Evolutionary conservation across 37 sponge, comb jelly and placozoan genomes (phyloP), one percentile per base, ranked within the genome.

Genomic region (Lycopodina hypogea): DNA sequence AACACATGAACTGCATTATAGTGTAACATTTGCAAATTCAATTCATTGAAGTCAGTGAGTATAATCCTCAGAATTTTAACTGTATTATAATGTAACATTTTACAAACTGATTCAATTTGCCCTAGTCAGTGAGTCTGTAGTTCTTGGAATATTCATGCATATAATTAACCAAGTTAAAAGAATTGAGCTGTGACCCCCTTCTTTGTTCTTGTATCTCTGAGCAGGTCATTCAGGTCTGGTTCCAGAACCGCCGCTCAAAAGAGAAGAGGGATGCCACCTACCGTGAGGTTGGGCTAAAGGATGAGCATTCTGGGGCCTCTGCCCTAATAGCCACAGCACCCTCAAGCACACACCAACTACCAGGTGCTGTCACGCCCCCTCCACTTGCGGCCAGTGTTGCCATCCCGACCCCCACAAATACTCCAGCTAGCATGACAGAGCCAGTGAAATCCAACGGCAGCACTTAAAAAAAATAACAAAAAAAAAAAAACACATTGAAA

Each of bases 201-300:
- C n/a, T n/a, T n/a, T n/a, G n/a, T n/a, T n/a, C n/a, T n/a, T 14
- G 4, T 58, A 18, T 58, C 3, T 58, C 59, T 19, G 23, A 58
- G 18, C 59, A 78, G 79, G 87, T 87, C 40, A 92, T 96, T 30
- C 96, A 96, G 70, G 93, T 92, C 40, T 96, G 96, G 96, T 96
- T 96, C 61, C 96, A 96, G 74, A 96, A 96, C 71, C 79, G 87
- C 22, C 69, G 94, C 21, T 93, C 94, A 3, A 93, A 93, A 68
- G 90, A 93, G 63, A 83, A 88, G 66, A 67, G 85, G 28, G 91
- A 91, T 73, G 84, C 71, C 40, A 78, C 72, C 21, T 81, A 72
- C 63, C 82, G 64, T 63, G 82, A 81, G 60, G 73, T 51, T 7
- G 21, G 21, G 23, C 56, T 29, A 37, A 41, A 56, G 40, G 64